Evolutionary conservation across 2,888 invertebrate genomes (phyloP), one percentile per base, ranked within the genome.

Genomic region (Oscheius myriophilus): DNA sequence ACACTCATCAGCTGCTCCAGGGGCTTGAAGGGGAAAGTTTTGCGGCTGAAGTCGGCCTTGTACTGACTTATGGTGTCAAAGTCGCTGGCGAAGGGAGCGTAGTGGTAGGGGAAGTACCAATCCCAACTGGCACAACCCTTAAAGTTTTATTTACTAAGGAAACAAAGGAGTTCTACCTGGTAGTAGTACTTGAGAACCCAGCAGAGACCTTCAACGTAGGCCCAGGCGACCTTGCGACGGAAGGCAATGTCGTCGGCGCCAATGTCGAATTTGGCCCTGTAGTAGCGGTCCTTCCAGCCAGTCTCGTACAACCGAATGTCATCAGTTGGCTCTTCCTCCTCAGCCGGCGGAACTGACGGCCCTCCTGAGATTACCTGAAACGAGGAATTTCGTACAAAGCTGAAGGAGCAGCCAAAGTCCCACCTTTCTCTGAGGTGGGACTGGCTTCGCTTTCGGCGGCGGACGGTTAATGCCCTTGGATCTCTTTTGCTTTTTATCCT

Each of bases 71-170:
- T 75, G 45, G 78, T 77, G 70, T 93, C 91, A 89, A 99, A 98
- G 90, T 99, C 98, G 0, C 96, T 96, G 3, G 98, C 98, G 89
- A 98, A 98, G 9, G 98, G 98, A 21, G 98, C 97, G 89, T 99
- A 98, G 89, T 98, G 98, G 88, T 95, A 98, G 0, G 98, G 98
- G 89, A 95, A 98, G 89, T 96, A 98, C 98, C 98, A 98, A 89
- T 96, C 94, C 98, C 98, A 99, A 21, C 94, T 95, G 43, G 95
- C 93, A 89, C 97, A 98, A 63, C 98, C 97, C 91, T 82, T 16
- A 61, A 78, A 57, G 51, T 6, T 2, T 18, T 2, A 14, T 16
- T 14, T 14, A 6, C 14, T 16, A 14, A 12, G 12, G 12, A 23
- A 39, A 26, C 26, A 1, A 23, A n/a, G 46, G 39, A 2, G 12